These are phyloP conservation scores for Drosophila neotestacea DNA, from an alignment of 2,888 invertebrate genomes.

Conservation along the genomic window DNA sequence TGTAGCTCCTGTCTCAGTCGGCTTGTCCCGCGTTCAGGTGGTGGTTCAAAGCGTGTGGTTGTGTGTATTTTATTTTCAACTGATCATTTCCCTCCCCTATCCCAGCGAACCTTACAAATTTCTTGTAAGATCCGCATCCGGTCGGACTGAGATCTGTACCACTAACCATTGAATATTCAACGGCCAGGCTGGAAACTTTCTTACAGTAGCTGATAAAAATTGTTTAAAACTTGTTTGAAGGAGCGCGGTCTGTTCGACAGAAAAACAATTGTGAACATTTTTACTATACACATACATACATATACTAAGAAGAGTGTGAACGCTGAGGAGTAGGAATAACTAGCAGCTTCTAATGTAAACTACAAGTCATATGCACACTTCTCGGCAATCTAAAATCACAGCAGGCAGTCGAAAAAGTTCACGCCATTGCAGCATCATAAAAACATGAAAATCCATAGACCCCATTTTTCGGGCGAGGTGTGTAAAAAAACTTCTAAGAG, in stretches of 20 bases:
- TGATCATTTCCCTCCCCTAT: too few relatives aligned
- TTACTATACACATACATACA: too few relatives aligned
- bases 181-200: constrained; percentile 31
- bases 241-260: not conserved
- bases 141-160: too few relatives aligned
- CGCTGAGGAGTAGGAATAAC: not conserved
- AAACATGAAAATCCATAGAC: constrained; percentile 33
- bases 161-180: too few relatives aligned
- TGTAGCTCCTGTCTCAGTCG: too few relatives aligned
- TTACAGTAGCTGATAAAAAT: constrained; percentile 49
- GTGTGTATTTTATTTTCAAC: too few relatives aligned
- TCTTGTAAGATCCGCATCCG: too few relatives aligned
- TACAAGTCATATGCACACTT: constrained; percentile 38
- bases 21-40: too few relatives aligned
- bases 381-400: constrained; percentile 64
- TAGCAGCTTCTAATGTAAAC: constrained; percentile 11
- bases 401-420: constrained; percentile 69
- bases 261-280: too few relatives aligned
- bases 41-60: too few relatives aligned
- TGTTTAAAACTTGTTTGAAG: not conserved
- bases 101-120: too few relatives aligned
- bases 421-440: constrained; percentile 73
- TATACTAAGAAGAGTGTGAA: too few relatives aligned
- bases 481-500: constrained; percentile 6
- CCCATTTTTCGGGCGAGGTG: constrained; percentile 18